Percentiles rank a stretch among this genome's conserved stretches.
Evolutionary conservation across 2,888 invertebrate species (phyloP).

Genomic region (Parapristionchus giblindavisi): DNA sequence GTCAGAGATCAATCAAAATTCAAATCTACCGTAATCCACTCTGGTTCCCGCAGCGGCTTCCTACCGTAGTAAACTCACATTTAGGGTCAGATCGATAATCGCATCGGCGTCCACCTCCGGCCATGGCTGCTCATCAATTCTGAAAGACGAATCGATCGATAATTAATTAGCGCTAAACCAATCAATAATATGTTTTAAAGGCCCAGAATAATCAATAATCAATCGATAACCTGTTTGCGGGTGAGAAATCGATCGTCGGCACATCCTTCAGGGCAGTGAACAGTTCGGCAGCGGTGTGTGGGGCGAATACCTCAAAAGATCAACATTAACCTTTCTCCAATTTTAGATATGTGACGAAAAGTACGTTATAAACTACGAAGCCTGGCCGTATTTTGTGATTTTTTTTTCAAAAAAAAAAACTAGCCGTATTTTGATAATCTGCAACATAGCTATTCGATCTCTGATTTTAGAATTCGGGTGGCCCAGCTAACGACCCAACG

Average conservation of each 20-base stretch:
- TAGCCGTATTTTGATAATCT: too few species aligned
- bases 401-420: too few species aligned
- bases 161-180: background rate
- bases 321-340: too few species aligned
- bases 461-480: background rate
- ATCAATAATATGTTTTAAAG: background rate
- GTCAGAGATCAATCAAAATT: constrained; percentile 38
- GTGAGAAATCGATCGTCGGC: constrained; percentile 38
- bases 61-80: constrained; percentile 35
- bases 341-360: background rate
- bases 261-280: constrained; percentile 50
- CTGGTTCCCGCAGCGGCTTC: too few species aligned
- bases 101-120: constrained; percentile 61
- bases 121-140: constrained; percentile 56
- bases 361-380: background rate
- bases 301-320: constrained; percentile 48
- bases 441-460: too few species aligned
- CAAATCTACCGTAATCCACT: background rate
- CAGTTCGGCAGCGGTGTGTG: constrained; percentile 53
- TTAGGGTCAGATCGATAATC: constrained; percentile 55
- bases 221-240: constrained; percentile 22
- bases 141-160: too few species aligned
- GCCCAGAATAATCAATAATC: background rate
- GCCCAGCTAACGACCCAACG: background rate
- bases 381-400: too few species aligned